These are phyloP conservation scores for Troides helena DNA, from an alignment of 2,888 invertebrate species.

Conservation along the genomic window DNA sequence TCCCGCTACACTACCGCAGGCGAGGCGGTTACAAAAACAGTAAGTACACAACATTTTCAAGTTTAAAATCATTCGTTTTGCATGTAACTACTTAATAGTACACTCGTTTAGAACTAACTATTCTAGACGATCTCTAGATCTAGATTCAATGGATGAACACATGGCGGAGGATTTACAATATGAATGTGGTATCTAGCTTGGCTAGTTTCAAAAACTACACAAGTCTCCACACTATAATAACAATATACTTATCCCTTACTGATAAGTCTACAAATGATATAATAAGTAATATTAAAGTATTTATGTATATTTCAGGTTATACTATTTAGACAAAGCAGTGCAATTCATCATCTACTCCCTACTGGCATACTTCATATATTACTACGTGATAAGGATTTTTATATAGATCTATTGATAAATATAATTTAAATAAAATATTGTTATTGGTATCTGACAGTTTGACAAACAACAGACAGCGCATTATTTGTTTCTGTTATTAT, in stretches of 20 bases:
- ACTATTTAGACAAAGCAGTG: conserved; percentile 68
- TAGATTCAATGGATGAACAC: too few species aligned
- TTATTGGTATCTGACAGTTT: background rate
- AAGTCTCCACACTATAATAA: too few species aligned
- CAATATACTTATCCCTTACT: too few species aligned
- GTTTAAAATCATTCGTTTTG: background rate
- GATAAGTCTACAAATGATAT: too few species aligned
- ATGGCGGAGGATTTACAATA: too few species aligned
- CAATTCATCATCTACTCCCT: conserved; percentile 45
- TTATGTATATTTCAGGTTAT: conserved; percentile 60
- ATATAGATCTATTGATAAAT: conserved; percentile 14
- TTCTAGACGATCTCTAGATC: too few species aligned
- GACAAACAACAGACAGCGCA: background rate
- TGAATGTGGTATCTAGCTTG: too few species aligned
- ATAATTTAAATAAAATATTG: background rate
- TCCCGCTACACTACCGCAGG: conserved; percentile 86
- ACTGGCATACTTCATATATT: conserved; percentile 48
- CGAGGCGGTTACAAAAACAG: conserved; percentile 82
- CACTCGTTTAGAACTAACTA: too few species aligned
- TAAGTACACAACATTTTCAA: conserved; percentile 48
- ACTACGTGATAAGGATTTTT: conserved; percentile 39
- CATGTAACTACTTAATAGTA: background rate
- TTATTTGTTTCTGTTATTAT: background rate
- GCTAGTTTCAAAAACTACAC: too few species aligned
- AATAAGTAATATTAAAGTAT: background rate